Conservation (phyloP, 2,888 invertebrate species). For the Eubasilissa splendida region DNA sequence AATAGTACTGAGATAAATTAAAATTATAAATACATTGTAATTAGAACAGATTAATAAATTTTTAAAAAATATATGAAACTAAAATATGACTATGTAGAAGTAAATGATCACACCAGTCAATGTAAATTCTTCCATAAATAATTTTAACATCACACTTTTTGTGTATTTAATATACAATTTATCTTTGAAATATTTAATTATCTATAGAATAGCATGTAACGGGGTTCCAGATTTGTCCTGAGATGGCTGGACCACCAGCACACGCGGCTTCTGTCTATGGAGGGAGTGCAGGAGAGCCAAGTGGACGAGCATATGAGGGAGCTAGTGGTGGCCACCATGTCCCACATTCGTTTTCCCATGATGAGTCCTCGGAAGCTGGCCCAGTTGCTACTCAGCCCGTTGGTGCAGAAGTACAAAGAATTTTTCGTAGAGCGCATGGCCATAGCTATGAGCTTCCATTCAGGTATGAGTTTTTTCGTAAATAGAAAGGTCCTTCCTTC, state of each 20-base stretch:
- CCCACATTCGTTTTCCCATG: constrained; percentile 91
- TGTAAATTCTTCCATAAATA: no score
- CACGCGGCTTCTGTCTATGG: constrained; percentile 69
- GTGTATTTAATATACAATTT: neutral
- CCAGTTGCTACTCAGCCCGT: constrained; percentile 83
- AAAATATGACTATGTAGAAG: no score
- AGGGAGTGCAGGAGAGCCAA: constrained; percentile 68
- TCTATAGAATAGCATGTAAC: constrained; percentile 6
- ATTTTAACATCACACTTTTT: neutral
- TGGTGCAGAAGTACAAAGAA: constrained; percentile 87
- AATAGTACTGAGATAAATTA: no score
- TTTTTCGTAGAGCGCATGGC: constrained; percentile 92
- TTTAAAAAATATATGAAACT: no score
- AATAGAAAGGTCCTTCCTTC: no score
- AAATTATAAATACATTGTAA: no score
- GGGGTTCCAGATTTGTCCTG: constrained; percentile 76
- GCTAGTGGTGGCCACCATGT: constrained; percentile 82
- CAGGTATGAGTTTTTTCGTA: constrained; percentile 68
- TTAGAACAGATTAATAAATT: no score
- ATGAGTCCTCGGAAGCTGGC: constrained; percentile 93
- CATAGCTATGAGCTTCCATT: constrained; percentile 91
- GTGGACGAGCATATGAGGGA: constrained; percentile 77
- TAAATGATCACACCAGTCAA: no score
- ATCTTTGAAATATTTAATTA: constrained; percentile 13
- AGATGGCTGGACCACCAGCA: constrained; percentile 86